A percentile compares a stretch with the other conserved stretches of the same genome.
Conservation (phyloP, 2,113 vertebrate genomes). For the Gila orcuttii region DNA sequence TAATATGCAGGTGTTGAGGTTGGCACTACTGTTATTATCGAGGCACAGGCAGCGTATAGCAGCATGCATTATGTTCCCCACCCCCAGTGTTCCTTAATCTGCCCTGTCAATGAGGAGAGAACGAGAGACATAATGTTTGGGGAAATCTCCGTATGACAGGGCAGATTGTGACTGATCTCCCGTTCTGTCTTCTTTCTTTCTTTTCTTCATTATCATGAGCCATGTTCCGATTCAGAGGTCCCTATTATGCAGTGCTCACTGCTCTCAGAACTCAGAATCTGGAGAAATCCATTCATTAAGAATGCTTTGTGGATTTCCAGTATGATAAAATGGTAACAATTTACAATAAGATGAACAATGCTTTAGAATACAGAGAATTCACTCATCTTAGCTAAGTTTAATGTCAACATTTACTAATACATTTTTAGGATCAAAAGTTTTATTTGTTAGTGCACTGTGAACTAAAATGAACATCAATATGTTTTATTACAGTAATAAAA, state of each 20-base stretch:
- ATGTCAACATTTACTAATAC: no score
- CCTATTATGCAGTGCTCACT: conserved; percentile 36
- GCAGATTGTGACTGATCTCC: conserved; percentile 57
- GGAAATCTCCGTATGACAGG: conserved; percentile 36
- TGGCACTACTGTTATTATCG: conserved; percentile 26
- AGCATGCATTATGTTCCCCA: conserved; percentile 49
- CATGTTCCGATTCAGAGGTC: conserved; percentile 21
- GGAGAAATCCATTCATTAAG: neutral
- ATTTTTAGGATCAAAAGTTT: no score
- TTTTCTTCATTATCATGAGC: neutral
- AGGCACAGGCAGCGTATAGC: neutral
- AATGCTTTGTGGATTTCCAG: conserved; percentile 7
- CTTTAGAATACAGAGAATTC: no score
- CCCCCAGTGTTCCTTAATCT: conserved; percentile 47
- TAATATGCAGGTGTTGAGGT: conserved; percentile 20
- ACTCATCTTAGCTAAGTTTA: no score
- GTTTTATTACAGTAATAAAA: no score
- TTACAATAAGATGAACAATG: no score
- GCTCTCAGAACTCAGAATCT: conserved; percentile 44
- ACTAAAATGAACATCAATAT: no score
- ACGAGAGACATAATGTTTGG: conserved; percentile 28
- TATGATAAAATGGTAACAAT: neutral
- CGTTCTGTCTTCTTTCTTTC: neutral
- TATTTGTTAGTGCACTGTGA: no score
- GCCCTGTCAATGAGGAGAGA: conserved; percentile 54